phyloP scores from a whole-genome alignment of 2,888 invertebrate genomes.

The Zonitis immaculata region DNA sequence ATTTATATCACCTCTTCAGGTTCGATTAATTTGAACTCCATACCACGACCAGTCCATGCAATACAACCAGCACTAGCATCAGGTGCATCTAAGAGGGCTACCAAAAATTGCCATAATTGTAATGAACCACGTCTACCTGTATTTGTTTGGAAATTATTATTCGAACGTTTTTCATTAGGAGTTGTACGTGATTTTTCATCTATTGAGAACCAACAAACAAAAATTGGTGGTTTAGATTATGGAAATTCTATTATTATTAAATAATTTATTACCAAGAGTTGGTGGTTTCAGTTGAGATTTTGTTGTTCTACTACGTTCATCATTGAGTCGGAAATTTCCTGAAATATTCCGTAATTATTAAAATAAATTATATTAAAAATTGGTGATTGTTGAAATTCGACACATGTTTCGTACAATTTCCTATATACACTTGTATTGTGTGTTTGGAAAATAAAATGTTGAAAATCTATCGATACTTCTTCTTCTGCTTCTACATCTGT shows the following conservation, averaged over 20 bases:
- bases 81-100: constrained; percentile 70
- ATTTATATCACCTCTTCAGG: constrained; percentile 90
- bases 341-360: constrained; percentile 2
- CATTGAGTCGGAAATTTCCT: constrained; percentile 19
- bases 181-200: constrained; percentile 32
- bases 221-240: no score
- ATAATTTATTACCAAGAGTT: no score
- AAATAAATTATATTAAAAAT: no score
- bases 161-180: constrained; percentile 30
- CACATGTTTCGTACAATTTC: constrained; percentile 24
- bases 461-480: constrained; percentile 26
- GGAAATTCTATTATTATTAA: no score
- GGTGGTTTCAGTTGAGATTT: constrained; percentile 26
- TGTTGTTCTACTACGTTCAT: constrained; percentile 15
- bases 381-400: constrained; percentile 12
- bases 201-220: not conserved
- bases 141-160: constrained; percentile 30
- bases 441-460: no score
- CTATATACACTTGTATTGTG: constrained; percentile 13
- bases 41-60: constrained; percentile 91
- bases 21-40: constrained; percentile 94
- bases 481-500: no score
- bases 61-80: constrained; percentile 71
- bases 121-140: constrained; percentile 69
- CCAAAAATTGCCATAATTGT: constrained; percentile 94